Conservation (phyloP, 2,888 invertebrate species). For the Cepaea hortensis region DNA sequence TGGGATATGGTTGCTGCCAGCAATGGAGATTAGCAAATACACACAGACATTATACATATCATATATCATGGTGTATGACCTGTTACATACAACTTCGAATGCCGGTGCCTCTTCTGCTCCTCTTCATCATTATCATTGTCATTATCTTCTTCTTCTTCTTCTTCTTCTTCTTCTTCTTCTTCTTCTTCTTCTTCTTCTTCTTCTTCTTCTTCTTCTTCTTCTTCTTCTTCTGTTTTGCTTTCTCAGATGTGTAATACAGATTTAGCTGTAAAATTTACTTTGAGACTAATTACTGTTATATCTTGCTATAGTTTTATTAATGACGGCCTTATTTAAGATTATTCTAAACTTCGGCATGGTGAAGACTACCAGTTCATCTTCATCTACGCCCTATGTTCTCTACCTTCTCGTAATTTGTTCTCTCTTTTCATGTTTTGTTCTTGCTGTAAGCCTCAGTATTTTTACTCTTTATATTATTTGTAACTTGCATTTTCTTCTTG, state of each 20-base stretch:
- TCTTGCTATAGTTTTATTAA: too few species aligned
- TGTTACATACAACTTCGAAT: not conserved
- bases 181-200: constrained; percentile 7
- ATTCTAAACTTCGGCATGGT: too few species aligned
- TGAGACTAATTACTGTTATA: too few species aligned
- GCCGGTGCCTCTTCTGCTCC: not conserved
- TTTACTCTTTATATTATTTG: not conserved
- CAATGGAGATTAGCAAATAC: too few species aligned
- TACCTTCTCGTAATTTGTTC: not conserved
- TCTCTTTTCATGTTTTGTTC: not conserved
- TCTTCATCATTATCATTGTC: too few species aligned
- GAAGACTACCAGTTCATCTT: not conserved
- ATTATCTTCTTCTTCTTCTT: not conserved
- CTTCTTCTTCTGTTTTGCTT: not conserved
- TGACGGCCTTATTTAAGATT: too few species aligned
- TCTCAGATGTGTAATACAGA: not conserved
- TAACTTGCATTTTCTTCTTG: not conserved
- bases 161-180: constrained; percentile 7
- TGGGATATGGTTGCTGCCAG: not conserved
- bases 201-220: not conserved
- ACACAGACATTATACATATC: too few species aligned
- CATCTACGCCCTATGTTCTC: not conserved
- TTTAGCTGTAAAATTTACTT: too few species aligned
- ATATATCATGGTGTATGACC: too few species aligned
- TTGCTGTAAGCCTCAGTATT: not conserved